Conservation (phyloP, 2,797 vertebrate genomes). For the Tokudaia muenninki region DNA sequence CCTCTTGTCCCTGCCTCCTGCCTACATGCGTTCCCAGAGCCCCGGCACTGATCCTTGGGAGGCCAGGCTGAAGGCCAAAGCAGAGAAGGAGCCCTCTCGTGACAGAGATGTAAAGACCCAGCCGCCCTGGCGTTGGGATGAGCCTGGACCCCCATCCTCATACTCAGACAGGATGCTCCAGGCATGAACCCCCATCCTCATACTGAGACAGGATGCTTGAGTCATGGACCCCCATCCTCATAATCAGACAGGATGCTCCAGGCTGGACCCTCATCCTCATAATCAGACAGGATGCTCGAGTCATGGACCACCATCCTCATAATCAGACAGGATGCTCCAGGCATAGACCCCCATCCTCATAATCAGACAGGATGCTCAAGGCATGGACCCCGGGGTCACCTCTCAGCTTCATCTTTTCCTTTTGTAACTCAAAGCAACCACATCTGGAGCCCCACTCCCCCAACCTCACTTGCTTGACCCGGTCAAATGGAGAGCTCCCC, state of each 20-base stretch:
- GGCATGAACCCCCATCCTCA: not conserved
- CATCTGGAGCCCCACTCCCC: accelerated
- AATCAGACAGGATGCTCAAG: accelerated
- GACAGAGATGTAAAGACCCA: not conserved
- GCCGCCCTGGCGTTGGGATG: not conserved
- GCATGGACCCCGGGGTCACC: not conserved
- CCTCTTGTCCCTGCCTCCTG: accelerated
- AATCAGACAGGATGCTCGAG: accelerated
- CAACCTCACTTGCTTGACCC: accelerated
- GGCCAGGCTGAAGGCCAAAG: not conserved
- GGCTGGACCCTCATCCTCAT: no score
- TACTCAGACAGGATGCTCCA: accelerated
- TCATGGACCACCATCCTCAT: not conserved
- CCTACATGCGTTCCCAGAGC: not conserved
- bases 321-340: accelerated
- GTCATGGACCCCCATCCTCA: no score
- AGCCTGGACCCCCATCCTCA: no score
- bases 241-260: no score
- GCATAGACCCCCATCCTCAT: not conserved
- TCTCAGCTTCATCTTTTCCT: not conserved
- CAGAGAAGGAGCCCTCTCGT: accelerated
- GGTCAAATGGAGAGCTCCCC: not conserved
- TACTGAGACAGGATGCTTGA: no score
- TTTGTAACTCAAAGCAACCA: accelerated
- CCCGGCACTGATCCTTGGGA: not conserved